Percentiles rank a stretch among this genome's conserved stretches.
phyloP scores from a whole-genome alignment of 92 coral and sea anemone species.

The Bergia sp. region DNA sequence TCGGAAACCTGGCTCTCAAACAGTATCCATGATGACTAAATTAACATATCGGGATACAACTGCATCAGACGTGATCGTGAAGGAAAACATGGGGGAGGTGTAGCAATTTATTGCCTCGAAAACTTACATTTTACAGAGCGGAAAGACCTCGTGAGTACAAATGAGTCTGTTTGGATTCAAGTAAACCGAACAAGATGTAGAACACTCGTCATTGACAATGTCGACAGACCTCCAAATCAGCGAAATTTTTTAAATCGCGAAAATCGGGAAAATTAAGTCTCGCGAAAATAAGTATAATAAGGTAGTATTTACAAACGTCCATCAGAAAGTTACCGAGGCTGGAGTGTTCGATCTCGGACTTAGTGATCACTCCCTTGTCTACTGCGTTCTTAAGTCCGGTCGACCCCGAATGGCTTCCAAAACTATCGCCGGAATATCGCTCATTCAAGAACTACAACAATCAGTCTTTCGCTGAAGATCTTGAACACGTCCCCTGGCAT shows the following conservation, averaged over 20 bases:
- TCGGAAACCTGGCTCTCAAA: constrained; percentile 12
- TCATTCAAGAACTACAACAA: constrained; percentile 52
- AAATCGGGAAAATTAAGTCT: no score
- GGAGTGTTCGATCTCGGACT: constrained; percentile 51
- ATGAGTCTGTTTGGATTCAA: constrained; percentile 26
- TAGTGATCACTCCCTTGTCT: constrained; percentile 53
- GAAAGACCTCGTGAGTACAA: constrained; percentile 5
- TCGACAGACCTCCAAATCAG: constrained; percentile 34
- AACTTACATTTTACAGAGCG: background rate
- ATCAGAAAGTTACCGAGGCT: constrained; percentile 40
- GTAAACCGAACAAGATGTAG: constrained; percentile 20
- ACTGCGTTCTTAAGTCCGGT: constrained; percentile 54
- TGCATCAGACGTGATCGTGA: background rate
- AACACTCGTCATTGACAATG: constrained; percentile 13
- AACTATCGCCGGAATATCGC: constrained; percentile 44
- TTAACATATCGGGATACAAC: background rate
- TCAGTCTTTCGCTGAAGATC: constrained; percentile 51
- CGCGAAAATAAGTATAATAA: background rate
- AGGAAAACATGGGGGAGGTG: constrained; percentile 8
- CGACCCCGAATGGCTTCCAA: constrained; percentile 40
- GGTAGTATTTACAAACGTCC: constrained; percentile 37
- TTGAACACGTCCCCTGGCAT: constrained; percentile 54
- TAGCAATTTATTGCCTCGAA: background rate
- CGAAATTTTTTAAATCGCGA: background rate
- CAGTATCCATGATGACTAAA: constrained; percentile 7